phyloP scores from a whole-genome alignment of 2,797 vertebrate species.

The Crocidura indochinensis region DNA sequence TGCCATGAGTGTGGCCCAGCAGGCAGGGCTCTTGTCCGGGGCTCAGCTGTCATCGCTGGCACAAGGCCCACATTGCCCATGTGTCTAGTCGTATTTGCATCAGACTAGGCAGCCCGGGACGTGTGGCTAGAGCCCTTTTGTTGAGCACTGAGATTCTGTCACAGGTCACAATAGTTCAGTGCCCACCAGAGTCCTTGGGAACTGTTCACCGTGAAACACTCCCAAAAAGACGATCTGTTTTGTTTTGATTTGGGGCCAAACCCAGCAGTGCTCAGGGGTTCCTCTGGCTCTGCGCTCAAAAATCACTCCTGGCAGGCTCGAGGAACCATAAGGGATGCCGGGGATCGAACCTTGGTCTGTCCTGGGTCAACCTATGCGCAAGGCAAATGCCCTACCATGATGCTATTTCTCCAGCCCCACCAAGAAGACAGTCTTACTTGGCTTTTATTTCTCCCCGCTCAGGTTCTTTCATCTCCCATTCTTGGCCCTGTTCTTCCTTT shows the following conservation, averaged over 20 bases:
- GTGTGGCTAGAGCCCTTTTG: neutral
- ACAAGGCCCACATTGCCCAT: conserved; percentile 20
- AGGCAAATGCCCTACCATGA: too few relatives aligned
- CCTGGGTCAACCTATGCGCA: too few relatives aligned
- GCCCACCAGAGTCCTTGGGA: conserved; percentile 1
- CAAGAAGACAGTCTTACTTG: conserved; percentile 7
- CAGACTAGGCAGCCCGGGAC: conserved; percentile 32
- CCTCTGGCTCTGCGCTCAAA: too few relatives aligned
- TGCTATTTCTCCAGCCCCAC: too few relatives aligned
- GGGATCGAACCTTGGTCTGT: too few relatives aligned
- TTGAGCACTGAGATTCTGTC: neutral
- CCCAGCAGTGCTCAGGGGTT: too few relatives aligned
- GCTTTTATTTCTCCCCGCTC: neutral
- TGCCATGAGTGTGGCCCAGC: conserved; percentile 21
- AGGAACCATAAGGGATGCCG: too few relatives aligned
- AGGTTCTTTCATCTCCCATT: conserved; percentile 29
- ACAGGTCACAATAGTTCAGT: conserved; percentile 15
- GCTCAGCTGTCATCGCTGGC: conserved; percentile 60
- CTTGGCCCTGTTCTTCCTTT: conserved; percentile 42
- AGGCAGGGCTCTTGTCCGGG: conserved; percentile 19
- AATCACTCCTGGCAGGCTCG: too few relatives aligned
- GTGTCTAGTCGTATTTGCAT: conserved; percentile 57
- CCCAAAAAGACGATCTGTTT: neutral
- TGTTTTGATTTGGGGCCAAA: too few relatives aligned
- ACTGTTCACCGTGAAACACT: conserved; percentile 21